Conservation (phyloP, 2,888 invertebrate genomes). For the Euzetes globulus region DNA sequence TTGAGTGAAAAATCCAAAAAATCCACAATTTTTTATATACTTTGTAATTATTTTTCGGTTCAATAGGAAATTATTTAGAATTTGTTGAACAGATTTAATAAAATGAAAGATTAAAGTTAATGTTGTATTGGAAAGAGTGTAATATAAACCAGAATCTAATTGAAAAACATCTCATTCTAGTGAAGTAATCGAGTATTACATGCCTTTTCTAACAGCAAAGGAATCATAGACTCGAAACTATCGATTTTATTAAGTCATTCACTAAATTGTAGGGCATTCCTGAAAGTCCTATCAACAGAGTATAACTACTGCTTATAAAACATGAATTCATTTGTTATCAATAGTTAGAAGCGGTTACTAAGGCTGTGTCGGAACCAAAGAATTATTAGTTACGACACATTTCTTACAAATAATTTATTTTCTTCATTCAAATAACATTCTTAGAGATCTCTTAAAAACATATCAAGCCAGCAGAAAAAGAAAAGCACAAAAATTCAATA, state of each 20-base stretch:
- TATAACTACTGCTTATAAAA: neutral
- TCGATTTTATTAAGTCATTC: neutral
- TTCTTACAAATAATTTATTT: neutral
- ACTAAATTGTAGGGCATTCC: neutral
- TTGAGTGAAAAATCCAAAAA: too few species aligned
- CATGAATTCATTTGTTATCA: neutral
- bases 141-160: too few species aligned
- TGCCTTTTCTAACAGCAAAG: neutral
- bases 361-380: neutral
- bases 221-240: neutral
- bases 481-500: neutral
- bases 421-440: neutral
- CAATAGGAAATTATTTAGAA: too few species aligned
- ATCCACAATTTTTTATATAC: too few species aligned
- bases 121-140: too few species aligned
- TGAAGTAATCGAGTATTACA: neutral
- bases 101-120: too few species aligned
- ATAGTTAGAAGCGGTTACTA: neutral
- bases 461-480: neutral
- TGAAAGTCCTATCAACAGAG: neutral
- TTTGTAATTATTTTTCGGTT: too few species aligned
- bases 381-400: neutral
- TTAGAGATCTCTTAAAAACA: neutral
- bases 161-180: too few species aligned
- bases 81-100: too few species aligned